A percentile compares a stretch with the other conserved stretches of the same genome.
phyloP scores from a whole-genome alignment of 2,113 vertebrate species.

The Epinephelus fuscoguttatus region DNA sequence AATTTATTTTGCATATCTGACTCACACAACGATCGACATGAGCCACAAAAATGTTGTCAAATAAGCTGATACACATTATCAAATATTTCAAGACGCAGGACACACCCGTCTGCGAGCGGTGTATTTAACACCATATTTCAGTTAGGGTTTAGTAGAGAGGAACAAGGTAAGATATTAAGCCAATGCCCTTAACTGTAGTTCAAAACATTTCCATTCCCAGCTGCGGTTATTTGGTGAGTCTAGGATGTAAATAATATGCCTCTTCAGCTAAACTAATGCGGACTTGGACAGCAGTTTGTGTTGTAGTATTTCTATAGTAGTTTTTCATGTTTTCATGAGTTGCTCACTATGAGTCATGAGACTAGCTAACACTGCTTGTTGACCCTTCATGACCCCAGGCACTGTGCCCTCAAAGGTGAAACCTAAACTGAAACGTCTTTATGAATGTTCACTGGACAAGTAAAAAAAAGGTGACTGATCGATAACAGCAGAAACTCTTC shows the following conservation, averaged over 20 bases:
- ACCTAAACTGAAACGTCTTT: not conserved
- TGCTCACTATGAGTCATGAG: not conserved
- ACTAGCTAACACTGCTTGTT: not conserved
- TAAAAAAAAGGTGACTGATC: not conserved
- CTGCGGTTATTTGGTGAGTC: not conserved
- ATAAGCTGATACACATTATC: not conserved
- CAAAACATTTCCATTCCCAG: not conserved
- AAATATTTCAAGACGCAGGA: not conserved
- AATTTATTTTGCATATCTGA: not conserved
- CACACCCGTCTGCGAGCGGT: not conserved
- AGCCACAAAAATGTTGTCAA: not conserved
- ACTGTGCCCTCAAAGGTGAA: not conserved
- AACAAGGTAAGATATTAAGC: not conserved
- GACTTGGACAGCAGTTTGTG: not conserved
- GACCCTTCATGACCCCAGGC: not conserved
- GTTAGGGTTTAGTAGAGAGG: not conserved
- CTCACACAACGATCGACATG: not conserved
- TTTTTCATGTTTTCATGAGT: slow-evolving; percentile 1
- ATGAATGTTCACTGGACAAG: not conserved
- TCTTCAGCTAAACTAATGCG: not conserved
- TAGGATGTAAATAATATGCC: not conserved
- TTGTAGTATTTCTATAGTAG: not conserved
- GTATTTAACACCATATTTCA: not conserved
- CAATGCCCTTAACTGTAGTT: not conserved
- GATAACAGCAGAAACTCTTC: too few relatives aligned